Base-by-base conservation (phyloP, 2,113 vertebrate species). In the Dipodomys stephensi region DNA sequence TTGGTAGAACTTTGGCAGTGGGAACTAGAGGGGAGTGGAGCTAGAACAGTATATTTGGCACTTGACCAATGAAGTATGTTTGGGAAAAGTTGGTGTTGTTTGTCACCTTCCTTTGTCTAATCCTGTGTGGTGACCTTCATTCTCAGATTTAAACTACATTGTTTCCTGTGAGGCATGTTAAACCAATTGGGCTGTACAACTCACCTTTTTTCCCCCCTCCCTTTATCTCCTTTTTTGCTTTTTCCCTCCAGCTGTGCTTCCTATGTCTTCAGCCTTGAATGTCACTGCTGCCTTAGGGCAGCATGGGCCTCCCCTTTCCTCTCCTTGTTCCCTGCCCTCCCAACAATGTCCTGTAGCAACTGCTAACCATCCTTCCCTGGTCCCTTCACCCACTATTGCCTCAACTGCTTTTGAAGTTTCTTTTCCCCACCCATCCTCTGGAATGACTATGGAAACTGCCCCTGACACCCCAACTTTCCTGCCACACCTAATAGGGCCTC, bases 211-310 rank as follows among this genome's bases (percentile, higher is more conserved):
- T 30, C 77, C 98, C 97, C 98, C 93, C 95, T 96, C 57, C 67
- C 92, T 60, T 87, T 39, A 39, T 93, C 83, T 86, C 69, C 39
- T 30, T 87, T 57, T 85, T 57, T 85, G 30, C 74, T 95, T 94
- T 30, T 88, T 78, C 68, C 97, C 98, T 98, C 97, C 97, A 99
- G 98, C 98, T 98, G 82, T 94, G 96, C 98, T 97, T 97, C 97
- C 98, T 62, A 77, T 90, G 96, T 97, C 97, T 92, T 95, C 97
- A 90, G 53, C 95, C 95, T 95, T 97, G 92, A 96, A 83, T 88
- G 96, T 98, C 97, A 97, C 98, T 97, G 80, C 98, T 97, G 97
- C 98, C 94, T 76, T 97, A 95, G 97, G 97, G 94, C 98, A 98
- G 90, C 92, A 98, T 96, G 98, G 98, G 97, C 96, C 98, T 97